Base-by-base conservation (phyloP, 2,797 vertebrate genomes). In the Myotis myotis region DNA sequence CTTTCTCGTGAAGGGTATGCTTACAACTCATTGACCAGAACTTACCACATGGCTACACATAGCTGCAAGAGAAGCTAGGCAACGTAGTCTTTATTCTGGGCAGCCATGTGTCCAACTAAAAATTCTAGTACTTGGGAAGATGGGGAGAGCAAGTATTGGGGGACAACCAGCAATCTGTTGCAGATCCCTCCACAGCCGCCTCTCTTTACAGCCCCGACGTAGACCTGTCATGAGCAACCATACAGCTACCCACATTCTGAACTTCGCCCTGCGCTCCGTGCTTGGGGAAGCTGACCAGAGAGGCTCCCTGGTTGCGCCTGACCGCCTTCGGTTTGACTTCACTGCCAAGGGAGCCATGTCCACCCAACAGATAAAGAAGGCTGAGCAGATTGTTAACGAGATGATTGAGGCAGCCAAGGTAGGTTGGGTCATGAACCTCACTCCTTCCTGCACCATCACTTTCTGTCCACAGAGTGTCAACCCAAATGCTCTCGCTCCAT, bases 151-250 rank as follows among this genome's bases (percentile, higher is more conserved):
- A 8, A 68, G 55, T 79, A n/a, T 16, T 55, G 20, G 51, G 68
- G 51, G 16, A 33, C 0, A 4, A 8, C 23, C 5, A 25, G 47
- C 20, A 0, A 10, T 72, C n/a, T 28, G 3, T 30, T 53, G 22
- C 22, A 49, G n/a, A 25, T 2, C 82, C 79, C 51, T 82, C 28
- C 30, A 84, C 23, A 19, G 16, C 72, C 15, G 0, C 3, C 17
- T 8, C 12, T 96, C n/a, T 84, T 23, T 36, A 10, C 98, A 99
- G 99, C 98, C 98, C 12, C 99, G 99, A 28, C 98, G 99, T 3
- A 98, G 99, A 95, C 99, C 99, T 0, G 98, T 99, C 97, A 99
- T 99, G 99, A 99, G 99, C 98, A 99, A 99, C 98, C 99, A 99
- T 98, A 99, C 99, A 0, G 99, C 99, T 81, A 99, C 99, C 0